Evolutionary conservation across 2,113 vertebrate genomes (phyloP).

Genomic region (Rhinichthys klamathensis): DNA sequence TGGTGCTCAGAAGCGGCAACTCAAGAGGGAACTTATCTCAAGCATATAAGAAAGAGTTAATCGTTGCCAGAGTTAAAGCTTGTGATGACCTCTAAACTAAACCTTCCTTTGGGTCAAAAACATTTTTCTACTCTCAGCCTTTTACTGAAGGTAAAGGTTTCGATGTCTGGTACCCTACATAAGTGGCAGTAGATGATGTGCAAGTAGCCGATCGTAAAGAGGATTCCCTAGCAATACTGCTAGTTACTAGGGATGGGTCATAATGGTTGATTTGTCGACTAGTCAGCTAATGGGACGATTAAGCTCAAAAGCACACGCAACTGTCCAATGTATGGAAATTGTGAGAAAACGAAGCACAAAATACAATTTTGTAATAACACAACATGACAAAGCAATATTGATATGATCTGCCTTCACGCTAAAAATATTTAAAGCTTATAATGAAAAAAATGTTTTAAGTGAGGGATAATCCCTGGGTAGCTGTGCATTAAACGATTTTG

Average conservation of each 20-base stretch:
- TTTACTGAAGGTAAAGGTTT: not conserved
- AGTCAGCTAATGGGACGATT: too few relatives aligned
- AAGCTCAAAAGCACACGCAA: too few relatives aligned
- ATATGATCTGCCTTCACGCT: too few relatives aligned
- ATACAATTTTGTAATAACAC: too few relatives aligned
- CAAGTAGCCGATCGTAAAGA: not conserved
- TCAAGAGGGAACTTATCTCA: conserved; percentile 25
- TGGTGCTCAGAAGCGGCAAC: conserved; percentile 6
- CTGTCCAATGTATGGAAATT: too few relatives aligned
- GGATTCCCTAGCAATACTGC: not conserved
- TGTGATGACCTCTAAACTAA: not conserved
- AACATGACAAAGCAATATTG: too few relatives aligned
- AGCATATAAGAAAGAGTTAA: not conserved
- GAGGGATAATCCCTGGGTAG: too few relatives aligned
- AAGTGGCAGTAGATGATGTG: not conserved
- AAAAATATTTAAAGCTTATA: too few relatives aligned
- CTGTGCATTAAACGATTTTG: too few relatives aligned
- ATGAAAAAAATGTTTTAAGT: too few relatives aligned
- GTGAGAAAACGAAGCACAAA: not conserved
- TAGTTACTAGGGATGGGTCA: not conserved
- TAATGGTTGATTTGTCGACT: not conserved
- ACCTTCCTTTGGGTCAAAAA: not conserved
- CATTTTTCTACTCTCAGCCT: not conserved
- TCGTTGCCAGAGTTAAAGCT: conserved; percentile 10
- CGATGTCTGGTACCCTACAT: not conserved